Evolutionary conservation across 1,140 invertebrate species (phyloP), one percentile per base, ranked within the genome.

Genomic region (Galleria mellonella): DNA sequence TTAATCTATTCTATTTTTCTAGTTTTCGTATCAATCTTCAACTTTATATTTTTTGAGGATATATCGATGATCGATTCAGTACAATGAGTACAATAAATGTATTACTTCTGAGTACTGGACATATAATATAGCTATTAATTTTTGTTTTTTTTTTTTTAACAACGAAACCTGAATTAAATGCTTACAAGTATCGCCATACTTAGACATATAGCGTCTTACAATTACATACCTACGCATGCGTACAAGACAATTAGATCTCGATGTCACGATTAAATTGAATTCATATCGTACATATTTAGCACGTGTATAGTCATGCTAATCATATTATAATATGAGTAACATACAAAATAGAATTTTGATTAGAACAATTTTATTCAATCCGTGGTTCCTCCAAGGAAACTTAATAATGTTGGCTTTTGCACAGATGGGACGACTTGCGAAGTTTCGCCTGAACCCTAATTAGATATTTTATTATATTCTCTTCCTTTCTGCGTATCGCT

Each of bases 381-480:
- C 55, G 61, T 36, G 36, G 44, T 58, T 47, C 47, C 43, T 76
- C 68, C 62, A 37, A 46, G 55, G 68, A 78, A 76, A 58, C 67
- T 70, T 56, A 6, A 2, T 23, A 23, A 23, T 23, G 6, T 67
- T 66, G 47, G 32, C 57, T 49, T 30, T 48, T 47, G 31, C 44
- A 58, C 54, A 67, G 63, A 73, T 70, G 61, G 61, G 47, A 59
- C 55, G 47, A 50, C 61, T 64, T 47, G 58, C 57, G 43, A 69
- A 66, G 65, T 41, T 64, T 63, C 65, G 62, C 50, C 51, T 51
- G 58, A 61, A 69, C 58, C 50, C 51, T 68, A 68, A 77, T 76
- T 76, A 74, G 64, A 59, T 72, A 74, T 76, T 67, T 75, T 70
- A 73, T 71, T 76, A 62, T 70, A 68, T 71, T 69, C 68, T 43